Percentiles rank a stretch among this genome's conserved stretches.
Evolutionary conservation across 1,140 invertebrate genomes (phyloP).

Genomic region (Heliconius nattereri): DNA sequence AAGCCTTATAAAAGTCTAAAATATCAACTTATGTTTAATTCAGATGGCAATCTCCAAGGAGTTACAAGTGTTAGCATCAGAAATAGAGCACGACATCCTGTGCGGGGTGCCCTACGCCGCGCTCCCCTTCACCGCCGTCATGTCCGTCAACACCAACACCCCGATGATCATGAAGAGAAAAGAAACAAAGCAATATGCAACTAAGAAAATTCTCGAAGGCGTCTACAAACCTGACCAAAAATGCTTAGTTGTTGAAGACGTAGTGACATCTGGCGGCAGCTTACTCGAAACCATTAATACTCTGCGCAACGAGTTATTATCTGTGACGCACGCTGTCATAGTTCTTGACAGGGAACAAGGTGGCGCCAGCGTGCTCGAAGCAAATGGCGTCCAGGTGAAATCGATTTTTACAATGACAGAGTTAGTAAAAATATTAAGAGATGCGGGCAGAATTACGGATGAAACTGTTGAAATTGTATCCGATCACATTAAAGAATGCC

Average conservation of each 20-base stretch:
- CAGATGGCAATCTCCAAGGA: conserved; percentile 62
- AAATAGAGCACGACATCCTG: conserved; percentile 83
- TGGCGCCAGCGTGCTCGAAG: conserved; percentile 86
- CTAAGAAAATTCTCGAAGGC: conserved; percentile 97
- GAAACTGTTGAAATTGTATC: conserved; percentile 83
- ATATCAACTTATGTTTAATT: neutral
- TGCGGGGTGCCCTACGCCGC: conserved; percentile 99
- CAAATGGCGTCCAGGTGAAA: conserved; percentile 87
- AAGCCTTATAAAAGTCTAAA: neutral
- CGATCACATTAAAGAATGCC: conserved; percentile 83
- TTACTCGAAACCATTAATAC: conserved; percentile 93
- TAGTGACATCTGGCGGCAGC: conserved; percentile 96
- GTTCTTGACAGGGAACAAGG: conserved; percentile 96
- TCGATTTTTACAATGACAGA: conserved; percentile 86
- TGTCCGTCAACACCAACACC: conserved; percentile 86
- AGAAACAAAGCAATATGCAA: conserved; percentile 97
- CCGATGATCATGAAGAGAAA: conserved; percentile 95
- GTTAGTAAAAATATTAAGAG: conserved; percentile 85
- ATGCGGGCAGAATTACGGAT: conserved; percentile 84
- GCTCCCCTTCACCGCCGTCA: conserved; percentile 93
- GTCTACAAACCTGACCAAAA: conserved; percentile 88
- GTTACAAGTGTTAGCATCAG: conserved; percentile 52
- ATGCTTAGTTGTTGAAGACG: conserved; percentile 97
- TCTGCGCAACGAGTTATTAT: conserved; percentile 86
- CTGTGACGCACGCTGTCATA: conserved; percentile 90